A percentile compares a stretch with the other conserved stretches of the same genome.
Evolutionary conservation across 2,113 vertebrate species (phyloP).

Genomic region (Montifringilla adamsi): DNA sequence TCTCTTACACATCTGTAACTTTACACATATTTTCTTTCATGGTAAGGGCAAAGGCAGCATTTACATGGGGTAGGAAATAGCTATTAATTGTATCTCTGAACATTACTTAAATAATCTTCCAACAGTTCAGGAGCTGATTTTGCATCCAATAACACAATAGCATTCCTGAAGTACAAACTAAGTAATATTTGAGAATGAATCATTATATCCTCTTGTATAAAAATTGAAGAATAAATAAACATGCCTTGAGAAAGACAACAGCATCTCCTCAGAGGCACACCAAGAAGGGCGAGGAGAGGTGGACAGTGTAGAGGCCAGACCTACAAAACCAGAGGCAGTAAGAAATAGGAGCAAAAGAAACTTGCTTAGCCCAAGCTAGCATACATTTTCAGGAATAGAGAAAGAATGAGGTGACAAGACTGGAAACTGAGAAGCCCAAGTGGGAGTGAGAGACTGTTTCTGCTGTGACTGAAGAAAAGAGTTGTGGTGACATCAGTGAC

Average conservation of each 20-base stretch:
- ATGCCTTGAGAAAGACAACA: neutral
- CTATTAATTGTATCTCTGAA: neutral
- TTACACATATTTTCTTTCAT: neutral
- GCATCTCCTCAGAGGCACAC: neutral
- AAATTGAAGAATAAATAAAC: neutral
- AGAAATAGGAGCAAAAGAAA: neutral
- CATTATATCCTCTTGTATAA: neutral
- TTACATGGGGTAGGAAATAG: neutral
- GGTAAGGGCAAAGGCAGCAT: neutral
- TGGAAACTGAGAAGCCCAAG: conserved; percentile 17
- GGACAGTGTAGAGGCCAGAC: neutral
- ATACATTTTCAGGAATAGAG: neutral
- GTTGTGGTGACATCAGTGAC: conserved; percentile 33
- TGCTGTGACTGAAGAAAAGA: conserved; percentile 25
- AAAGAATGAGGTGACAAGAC: conserved; percentile 39
- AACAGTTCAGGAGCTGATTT: neutral
- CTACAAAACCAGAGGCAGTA: neutral
- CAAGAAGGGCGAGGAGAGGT: neutral
- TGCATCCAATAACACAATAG: neutral
- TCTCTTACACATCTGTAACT: neutral
- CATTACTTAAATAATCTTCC: neutral
- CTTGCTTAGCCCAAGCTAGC: neutral
- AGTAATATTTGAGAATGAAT: neutral
- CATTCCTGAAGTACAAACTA: neutral
- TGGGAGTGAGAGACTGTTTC: neutral